Evolutionary conservation across 1,140 invertebrate species (phyloP).

Genomic region (Bombus haemorrhoidalis): DNA sequence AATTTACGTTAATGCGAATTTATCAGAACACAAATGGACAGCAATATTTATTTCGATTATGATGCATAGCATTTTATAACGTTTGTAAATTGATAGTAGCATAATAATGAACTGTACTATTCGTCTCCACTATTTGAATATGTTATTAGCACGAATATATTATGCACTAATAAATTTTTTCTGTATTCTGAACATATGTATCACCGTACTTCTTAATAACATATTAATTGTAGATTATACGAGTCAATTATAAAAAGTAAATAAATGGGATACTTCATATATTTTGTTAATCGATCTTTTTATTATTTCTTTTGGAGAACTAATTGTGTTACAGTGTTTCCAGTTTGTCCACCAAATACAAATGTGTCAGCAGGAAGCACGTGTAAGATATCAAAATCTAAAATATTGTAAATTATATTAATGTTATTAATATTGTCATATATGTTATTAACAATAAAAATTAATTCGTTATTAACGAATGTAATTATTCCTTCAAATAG

Average conservation of each 20-base stretch:
- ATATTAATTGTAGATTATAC: neutral
- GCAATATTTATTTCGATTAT: constrained; percentile 45
- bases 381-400: constrained; percentile 85
- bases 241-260: constrained; percentile 14
- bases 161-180: constrained; percentile 61
- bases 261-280: constrained; percentile 1
- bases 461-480: neutral
- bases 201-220: neutral
- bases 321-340: constrained; percentile 90
- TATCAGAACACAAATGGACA: constrained; percentile 13
- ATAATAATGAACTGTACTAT: constrained; percentile 25
- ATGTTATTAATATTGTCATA: neutral
- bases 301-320: constrained; percentile 66
- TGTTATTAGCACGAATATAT: constrained; percentile 28
- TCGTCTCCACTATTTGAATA: constrained; percentile 4
- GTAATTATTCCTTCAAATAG: neutral
- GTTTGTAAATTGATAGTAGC: constrained; percentile 58
- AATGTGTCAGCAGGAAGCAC: constrained; percentile 91
- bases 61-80: constrained; percentile 61
- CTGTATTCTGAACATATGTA: neutral
- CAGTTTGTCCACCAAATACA: constrained; percentile 92
- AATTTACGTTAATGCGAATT: constrained; percentile 25
- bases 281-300: constrained; percentile 1
- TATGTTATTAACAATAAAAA: neutral
- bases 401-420: constrained; percentile 47